Base-by-base conservation (phyloP, 2,888 invertebrate species). In the Empis livida region DNA sequence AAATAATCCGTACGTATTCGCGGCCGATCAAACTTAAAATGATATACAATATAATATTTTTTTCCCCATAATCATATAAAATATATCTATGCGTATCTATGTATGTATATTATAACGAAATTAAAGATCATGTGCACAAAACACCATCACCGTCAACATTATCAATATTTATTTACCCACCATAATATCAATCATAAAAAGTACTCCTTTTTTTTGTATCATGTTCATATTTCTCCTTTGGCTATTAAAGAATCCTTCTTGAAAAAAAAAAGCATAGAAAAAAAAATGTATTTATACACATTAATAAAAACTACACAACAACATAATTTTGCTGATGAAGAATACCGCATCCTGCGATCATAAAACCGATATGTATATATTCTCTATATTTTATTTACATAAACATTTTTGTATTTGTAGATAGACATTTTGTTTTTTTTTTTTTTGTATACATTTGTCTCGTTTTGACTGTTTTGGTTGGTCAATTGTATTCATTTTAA, bases 21-120 rank as follows among this genome's bases (percentile, higher is more conserved):
- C 67, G 62, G 65, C 65, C 67, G 68, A 65, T 68, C 67, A 65
- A 65, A 67, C 64, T 67, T 62, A 64, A 68, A 68, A 68, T 68
- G 67, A 68, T 67, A 65, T 67, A 57, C 64, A 64, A 59, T 59
- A 61, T 59, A 62, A 61, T 64, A 64, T 8, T 13, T 41, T 23
- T 41, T 41, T 23, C 41, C 41, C 41, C 41, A 41, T 27, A 41
- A 41, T 14, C 10, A n/a, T 27, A 17, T 17, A 14, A 38, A 17
- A 14, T 9, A 16, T 2, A 64, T n/a, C n/a, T n/a, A n/a, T n/a
- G n/a, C n/a, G n/a, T n/a, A n/a, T n/a, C n/a, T n/a, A n/a, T n/a
- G n/a, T n/a, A n/a, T n/a, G n/a, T n/a, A n/a, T n/a, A 62, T 61
- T 61, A 61, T 65, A 66, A 66, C 64, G 59, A 66, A 66, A 67